Conservation (phyloP, 2,797 vertebrate species). For the Aeoliscus strigatus region DNA sequence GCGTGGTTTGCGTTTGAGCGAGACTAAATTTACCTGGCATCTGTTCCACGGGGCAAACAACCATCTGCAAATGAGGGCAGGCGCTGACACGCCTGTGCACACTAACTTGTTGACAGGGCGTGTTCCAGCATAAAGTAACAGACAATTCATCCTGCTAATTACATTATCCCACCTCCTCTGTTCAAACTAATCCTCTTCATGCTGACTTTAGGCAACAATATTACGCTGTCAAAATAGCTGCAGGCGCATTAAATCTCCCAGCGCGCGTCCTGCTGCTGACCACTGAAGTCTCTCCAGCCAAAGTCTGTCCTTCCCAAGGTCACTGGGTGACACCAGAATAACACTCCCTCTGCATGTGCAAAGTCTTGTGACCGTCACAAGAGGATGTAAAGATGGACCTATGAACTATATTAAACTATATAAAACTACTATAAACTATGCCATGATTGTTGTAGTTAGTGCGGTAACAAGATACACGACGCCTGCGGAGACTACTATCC, state of each 20-base stretch:
- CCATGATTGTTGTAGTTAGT: no score
- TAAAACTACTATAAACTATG: no score
- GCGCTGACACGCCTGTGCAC: conserved; percentile 24
- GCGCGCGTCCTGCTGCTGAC: no score
- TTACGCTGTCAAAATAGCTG: conserved; percentile 9
- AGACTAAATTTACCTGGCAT: conserved; percentile 46
- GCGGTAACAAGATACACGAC: no score
- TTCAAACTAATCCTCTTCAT: conserved; percentile 12
- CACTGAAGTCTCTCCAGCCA: no score
- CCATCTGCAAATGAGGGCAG: conserved; percentile 19
- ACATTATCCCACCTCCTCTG: conserved; percentile 12
- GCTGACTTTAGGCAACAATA: conserved; percentile 1
- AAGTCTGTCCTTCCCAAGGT: no score
- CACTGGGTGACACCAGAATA: no score
- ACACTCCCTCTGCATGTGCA: no score
- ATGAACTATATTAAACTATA: no score
- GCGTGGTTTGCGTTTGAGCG: conserved; percentile 27
- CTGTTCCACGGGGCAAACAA: conserved; percentile 43
- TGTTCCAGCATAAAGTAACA: conserved; percentile 24
- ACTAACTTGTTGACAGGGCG: conserved; percentile 34
- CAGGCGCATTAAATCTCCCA: conserved; percentile 6
- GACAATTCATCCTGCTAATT: conserved; percentile 28
- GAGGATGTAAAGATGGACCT: no score
- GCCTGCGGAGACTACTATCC: no score
- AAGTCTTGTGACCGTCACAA: no score